These are phyloP conservation scores for Mechanitis mazaeus DNA, from an alignment of 2,888 invertebrate species.

Conservation along the genomic window DNA sequence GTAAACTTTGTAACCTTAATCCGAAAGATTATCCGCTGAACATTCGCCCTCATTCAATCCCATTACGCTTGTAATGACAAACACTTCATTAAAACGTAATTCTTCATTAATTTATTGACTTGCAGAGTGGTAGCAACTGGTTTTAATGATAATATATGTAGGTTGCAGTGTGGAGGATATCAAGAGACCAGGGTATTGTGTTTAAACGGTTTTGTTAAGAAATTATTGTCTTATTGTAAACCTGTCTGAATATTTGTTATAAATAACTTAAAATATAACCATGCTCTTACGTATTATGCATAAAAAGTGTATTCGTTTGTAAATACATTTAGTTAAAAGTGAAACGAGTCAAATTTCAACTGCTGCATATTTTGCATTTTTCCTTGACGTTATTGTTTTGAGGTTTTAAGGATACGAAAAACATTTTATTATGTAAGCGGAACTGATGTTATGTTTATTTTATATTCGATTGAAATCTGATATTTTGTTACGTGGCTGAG, in stretches of 20 bases:
- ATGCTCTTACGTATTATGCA: too few relatives aligned
- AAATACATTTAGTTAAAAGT: not conserved
- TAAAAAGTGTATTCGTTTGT: not conserved
- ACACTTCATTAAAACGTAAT: conserved; percentile 40
- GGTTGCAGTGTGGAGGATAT: not conserved
- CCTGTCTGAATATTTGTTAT: too few relatives aligned
- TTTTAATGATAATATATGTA: conserved; percentile 7
- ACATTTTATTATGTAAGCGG: conserved; percentile 22
- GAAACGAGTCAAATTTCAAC: not conserved
- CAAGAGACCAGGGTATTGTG: not conserved
- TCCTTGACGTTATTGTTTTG: conserved; percentile 1
- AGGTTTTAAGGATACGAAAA: conserved; percentile 16
- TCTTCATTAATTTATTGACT: conserved; percentile 27
- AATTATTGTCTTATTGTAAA: too few relatives aligned
- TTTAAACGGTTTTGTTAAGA: not conserved
- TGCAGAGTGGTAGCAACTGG: conserved; percentile 21
- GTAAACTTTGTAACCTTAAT: conserved; percentile 24
- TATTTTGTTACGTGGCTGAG: conserved; percentile 29
- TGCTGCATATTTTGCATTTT: conserved; percentile 3
- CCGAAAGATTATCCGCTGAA: conserved; percentile 33
- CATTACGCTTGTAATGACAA: conserved; percentile 45
- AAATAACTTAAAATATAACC: too few relatives aligned
- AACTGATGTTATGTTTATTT: conserved; percentile 22
- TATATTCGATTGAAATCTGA: conserved; percentile 28
- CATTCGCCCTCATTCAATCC: conserved; percentile 51